These are phyloP conservation scores for Synaphobranchus kaupii DNA, from an alignment of 2,797 vertebrate genomes.

Conservation along the genomic window DNA sequence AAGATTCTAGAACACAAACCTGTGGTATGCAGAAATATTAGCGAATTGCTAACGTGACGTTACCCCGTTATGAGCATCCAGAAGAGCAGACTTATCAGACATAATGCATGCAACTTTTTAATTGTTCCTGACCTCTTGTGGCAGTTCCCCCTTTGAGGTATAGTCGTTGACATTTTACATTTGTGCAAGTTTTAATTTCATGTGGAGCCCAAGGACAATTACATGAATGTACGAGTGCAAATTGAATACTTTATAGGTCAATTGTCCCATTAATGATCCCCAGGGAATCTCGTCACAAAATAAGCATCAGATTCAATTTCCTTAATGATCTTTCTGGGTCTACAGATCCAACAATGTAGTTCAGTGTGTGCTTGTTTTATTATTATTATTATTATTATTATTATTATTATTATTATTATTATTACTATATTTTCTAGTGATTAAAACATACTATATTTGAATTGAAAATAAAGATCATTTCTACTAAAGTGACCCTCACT, in stretches of 20 bases:
- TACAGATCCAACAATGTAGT: constrained; percentile 23
- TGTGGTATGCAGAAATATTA: background rate
- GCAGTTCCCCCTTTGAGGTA: constrained; percentile 61
- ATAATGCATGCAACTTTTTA: constrained; percentile 45
- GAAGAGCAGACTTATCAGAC: constrained; percentile 16
- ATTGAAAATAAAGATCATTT: background rate
- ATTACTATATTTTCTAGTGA: background rate
- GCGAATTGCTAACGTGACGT: background rate
- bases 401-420: background rate
- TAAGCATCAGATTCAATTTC: constrained; percentile 32
- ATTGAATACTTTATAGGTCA: constrained; percentile 75
- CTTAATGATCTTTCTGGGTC: constrained; percentile 33
- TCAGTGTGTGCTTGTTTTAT: background rate
- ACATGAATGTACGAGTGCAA: constrained; percentile 64
- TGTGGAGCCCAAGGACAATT: constrained; percentile 67
- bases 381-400: background rate
- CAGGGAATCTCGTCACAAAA: constrained; percentile 55
- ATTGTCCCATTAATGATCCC: constrained; percentile 75
- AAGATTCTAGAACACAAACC: constrained; percentile 18
- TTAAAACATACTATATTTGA: background rate
- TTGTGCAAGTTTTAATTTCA: constrained; percentile 72
- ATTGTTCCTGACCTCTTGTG: constrained; percentile 59
- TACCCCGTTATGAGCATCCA: constrained; percentile 12
- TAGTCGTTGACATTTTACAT: constrained; percentile 57
- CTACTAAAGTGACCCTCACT: background rate